phyloP scores from a whole-genome alignment of 2,113 vertebrate genomes.

The Thinocorus orbignyianus region DNA sequence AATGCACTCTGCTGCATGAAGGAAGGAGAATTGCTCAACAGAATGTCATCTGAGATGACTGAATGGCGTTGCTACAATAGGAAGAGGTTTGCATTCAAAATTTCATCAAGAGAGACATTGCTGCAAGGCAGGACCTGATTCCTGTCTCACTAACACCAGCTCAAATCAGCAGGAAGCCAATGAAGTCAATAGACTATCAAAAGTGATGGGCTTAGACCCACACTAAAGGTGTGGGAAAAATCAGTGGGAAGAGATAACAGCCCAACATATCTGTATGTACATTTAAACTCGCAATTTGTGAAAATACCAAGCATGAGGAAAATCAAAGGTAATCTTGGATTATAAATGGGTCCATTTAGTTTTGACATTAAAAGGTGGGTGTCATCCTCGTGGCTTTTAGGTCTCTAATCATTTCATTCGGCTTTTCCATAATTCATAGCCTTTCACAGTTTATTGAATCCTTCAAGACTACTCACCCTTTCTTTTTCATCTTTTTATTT shows the following conservation, averaged over 20 bases:
- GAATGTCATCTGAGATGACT: background rate
- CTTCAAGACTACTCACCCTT: constrained; percentile 29
- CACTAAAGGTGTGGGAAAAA: background rate
- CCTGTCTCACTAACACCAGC: background rate
- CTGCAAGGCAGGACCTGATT: background rate
- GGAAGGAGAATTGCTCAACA: background rate
- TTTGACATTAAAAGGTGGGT: constrained; percentile 50
- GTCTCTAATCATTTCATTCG: background rate
- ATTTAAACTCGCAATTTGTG: background rate
- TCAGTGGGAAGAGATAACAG: background rate
- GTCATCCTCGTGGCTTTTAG: constrained; percentile 19
- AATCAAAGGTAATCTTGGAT: background rate
- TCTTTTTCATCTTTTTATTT: constrained; percentile 53
- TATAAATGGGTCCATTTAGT: constrained; percentile 38
- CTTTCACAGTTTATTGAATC: background rate
- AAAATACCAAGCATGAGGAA: constrained; percentile 14
- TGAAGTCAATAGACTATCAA: background rate
- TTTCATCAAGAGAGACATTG: background rate
- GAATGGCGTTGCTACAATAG: background rate
- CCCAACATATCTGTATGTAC: background rate
- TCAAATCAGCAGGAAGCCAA: background rate
- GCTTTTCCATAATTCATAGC: constrained; percentile 41
- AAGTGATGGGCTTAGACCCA: background rate
- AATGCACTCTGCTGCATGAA: background rate
- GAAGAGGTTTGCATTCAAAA: background rate